These are phyloP conservation scores for Gymnothorax reevesii DNA, from an alignment of 2,797 vertebrate genomes.

Conservation along the genomic window DNA sequence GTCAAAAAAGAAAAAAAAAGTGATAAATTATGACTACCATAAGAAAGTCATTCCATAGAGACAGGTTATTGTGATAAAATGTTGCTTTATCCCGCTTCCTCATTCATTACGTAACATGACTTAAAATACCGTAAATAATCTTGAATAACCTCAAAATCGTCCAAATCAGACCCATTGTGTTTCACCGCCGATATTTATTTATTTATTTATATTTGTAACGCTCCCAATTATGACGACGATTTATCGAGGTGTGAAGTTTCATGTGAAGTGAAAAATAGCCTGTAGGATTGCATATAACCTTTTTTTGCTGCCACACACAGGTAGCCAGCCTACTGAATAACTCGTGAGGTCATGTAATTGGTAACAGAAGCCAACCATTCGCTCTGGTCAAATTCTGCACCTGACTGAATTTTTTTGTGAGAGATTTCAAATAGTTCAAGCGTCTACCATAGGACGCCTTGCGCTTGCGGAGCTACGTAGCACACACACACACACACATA, in stretches of 20 bases:
- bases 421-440: slow-evolving; percentile 25
- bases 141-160: background rate
- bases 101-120: too few species aligned
- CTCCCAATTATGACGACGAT: background rate
- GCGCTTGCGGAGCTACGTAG: slow-evolving; percentile 50
- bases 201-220: too few species aligned
- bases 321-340: background rate
- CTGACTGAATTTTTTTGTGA: background rate
- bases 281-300: background rate
- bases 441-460: slow-evolving; percentile 42
- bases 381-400: slow-evolving; percentile 16
- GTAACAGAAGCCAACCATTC: background rate
- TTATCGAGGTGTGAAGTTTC: background rate
- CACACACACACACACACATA: slow-evolving; percentile 38
- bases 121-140: background rate
- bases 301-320: background rate
- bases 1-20: slow-evolving; percentile 28
- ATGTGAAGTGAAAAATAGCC: background rate
- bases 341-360: too few species aligned
- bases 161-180: background rate
- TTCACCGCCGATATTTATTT: too few species aligned
- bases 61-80: slow-evolving; percentile 13
- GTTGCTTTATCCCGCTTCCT: background rate
- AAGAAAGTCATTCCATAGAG: slow-evolving; percentile 18
- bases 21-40: slow-evolving; percentile 46